A percentile compares a stretch with the other conserved stretches of the same genome.
Conservation (phyloP, 2,888 invertebrate genomes). For the Chloromyia formosa region DNA sequence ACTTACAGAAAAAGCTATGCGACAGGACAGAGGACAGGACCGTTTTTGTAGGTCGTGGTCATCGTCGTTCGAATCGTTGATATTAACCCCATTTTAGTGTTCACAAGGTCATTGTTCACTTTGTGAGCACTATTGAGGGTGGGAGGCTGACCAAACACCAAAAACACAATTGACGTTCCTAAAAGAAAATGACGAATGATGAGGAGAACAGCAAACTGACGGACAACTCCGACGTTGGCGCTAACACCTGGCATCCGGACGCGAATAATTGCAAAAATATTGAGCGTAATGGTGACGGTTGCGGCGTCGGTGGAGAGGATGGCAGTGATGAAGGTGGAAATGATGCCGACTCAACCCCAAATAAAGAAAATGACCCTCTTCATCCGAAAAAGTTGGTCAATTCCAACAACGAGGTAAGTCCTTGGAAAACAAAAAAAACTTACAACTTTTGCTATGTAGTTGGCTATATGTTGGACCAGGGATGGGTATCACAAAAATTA, state of each 20-base stretch:
- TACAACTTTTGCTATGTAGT: conserved; percentile 6
- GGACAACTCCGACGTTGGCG: conserved; percentile 50
- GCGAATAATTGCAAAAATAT: conserved; percentile 45
- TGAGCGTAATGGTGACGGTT: conserved; percentile 60
- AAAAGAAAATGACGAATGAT: conserved; percentile 52
- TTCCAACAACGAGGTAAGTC: conserved; percentile 57
- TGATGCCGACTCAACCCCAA: conserved; percentile 50
- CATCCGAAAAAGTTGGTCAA: conserved; percentile 59
- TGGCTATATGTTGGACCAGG: background rate
- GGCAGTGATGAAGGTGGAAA: conserved; percentile 32
- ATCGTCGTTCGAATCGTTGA: background rate
- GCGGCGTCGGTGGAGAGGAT: conserved; percentile 54
- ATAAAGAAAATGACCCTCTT: conserved; percentile 62
- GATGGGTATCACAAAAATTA: background rate
- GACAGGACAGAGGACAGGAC: conserved; percentile 3
- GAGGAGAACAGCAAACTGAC: conserved; percentile 48
- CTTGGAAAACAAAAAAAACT: background rate
- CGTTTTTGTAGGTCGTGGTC: conserved; percentile 8
- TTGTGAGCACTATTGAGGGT: conserved; percentile 43
- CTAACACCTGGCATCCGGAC: conserved; percentile 47
- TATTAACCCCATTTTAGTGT: conserved; percentile 43
- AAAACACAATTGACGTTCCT: conserved; percentile 22
- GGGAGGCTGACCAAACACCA: conserved; percentile 2
- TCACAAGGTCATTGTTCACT: conserved; percentile 38
- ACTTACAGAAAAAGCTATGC: conserved; percentile 11